phyloP scores from a whole-genome alignment of 2,113 vertebrate species.

The Gadus macrocephalus region DNA sequence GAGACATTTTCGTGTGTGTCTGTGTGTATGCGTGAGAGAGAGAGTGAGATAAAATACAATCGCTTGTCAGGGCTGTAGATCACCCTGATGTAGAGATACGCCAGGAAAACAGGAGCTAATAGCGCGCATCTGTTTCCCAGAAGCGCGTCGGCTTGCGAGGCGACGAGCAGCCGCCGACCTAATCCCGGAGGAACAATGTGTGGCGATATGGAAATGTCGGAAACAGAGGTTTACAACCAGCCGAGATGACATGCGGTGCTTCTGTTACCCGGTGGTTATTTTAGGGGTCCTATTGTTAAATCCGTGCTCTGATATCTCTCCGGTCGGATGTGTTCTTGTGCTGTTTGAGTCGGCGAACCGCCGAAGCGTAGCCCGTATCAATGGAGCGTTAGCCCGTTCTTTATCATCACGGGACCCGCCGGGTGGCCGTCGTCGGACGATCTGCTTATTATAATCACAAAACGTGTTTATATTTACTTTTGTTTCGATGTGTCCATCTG shows the following conservation, averaged over 20 bases:
- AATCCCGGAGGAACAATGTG: not conserved
- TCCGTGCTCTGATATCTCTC: not conserved
- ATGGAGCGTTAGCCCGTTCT: not conserved
- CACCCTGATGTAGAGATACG: not conserved
- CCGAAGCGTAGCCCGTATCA: not conserved
- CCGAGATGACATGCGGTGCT: not conserved
- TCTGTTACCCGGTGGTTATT: not conserved
- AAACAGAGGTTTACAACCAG: not conserved
- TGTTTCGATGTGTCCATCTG: not conserved
- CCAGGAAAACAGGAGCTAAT: not conserved
- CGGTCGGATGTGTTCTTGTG: no score
- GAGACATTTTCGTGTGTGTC: conserved; percentile 29
- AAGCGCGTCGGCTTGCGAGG: not conserved
- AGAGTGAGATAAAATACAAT: no score
- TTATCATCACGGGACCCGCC: not conserved
- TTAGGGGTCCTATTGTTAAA: not conserved
- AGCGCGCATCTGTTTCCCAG: not conserved
- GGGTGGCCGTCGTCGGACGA: not conserved
- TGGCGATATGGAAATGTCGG: not conserved
- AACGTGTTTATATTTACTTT: not conserved
- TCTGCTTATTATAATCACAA: not conserved
- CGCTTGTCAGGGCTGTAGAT: not conserved
- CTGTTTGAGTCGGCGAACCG: no score
- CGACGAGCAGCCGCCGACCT: not conserved
- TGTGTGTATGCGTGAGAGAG: not conserved